Evolutionary conservation across 2,113 vertebrate species (phyloP).

Genomic region (Tachycineta bicolor): DNA sequence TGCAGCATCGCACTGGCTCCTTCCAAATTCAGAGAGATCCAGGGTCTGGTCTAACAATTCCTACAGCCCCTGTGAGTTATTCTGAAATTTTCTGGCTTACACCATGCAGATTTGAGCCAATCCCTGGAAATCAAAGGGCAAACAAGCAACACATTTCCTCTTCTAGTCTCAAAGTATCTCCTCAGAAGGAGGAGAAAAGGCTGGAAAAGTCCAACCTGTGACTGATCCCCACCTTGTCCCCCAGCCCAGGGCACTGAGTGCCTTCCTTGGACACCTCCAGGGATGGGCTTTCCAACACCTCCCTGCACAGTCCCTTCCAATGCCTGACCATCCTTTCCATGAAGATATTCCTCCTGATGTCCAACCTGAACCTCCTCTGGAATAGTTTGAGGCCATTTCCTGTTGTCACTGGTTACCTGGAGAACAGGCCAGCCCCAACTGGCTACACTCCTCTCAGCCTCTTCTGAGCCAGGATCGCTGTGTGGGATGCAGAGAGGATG

Average conservation of each 20-base stretch:
- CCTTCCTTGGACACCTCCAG: not conserved
- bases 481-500: rapidly evolving
- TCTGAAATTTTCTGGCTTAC: not conserved
- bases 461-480: not conserved
- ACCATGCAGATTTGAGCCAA: not conserved
- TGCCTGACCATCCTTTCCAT: not conserved
- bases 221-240: rapidly evolving
- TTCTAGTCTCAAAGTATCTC: not conserved
- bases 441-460: not conserved
- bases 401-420: not conserved
- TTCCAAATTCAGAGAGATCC: not conserved
- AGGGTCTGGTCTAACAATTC: not conserved
- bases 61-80: not conserved
- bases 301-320: not conserved
- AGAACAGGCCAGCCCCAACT: not conserved
- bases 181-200: not conserved
- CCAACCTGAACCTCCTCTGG: not conserved
- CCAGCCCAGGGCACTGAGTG: not conserved
- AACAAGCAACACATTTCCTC: not conserved
- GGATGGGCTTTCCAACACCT: not conserved
- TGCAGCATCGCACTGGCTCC: not conserved
- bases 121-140: not conserved
- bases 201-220: not conserved
- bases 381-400: not conserved
- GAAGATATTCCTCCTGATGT: not conserved